Evolutionary conservation across 2,113 vertebrate species (phyloP).

Genomic region (Stomatorhinus ivindoensis): DNA sequence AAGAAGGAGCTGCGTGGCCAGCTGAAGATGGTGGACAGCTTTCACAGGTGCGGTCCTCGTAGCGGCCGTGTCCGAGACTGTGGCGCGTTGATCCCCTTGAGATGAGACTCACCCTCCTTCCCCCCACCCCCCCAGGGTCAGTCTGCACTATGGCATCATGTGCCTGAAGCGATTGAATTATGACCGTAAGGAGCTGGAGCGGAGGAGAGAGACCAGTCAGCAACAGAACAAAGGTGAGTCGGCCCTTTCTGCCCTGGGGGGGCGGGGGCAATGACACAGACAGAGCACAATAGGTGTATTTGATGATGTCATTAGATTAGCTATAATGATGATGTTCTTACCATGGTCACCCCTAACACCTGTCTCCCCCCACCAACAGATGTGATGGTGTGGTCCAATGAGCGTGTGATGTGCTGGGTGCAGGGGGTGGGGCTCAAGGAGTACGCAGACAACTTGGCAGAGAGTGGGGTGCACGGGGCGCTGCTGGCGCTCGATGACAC

Average conservation of each 20-base stretch:
- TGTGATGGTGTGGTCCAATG: slow-evolving; percentile 92
- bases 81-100: neutral
- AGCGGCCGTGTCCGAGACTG: neutral
- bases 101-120: neutral
- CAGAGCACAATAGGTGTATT: neutral
- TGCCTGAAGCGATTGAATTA: slow-evolving; percentile 89
- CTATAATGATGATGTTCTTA: neutral
- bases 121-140: slow-evolving; percentile 63
- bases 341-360: neutral
- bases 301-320: neutral
- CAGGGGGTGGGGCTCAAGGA: slow-evolving; percentile 83
- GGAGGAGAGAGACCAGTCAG: slow-evolving; percentile 76
- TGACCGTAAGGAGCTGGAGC: slow-evolving; percentile 84
- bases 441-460: slow-evolving; percentile 77
- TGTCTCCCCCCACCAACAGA: slow-evolving; percentile 49
- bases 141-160: slow-evolving; percentile 90
- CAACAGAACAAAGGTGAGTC: slow-evolving; percentile 75
- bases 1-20: slow-evolving; percentile 90
- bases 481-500: slow-evolving; percentile 84
- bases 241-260: neutral
- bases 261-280: neutral
- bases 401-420: slow-evolving; percentile 88
- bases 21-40: slow-evolving; percentile 93
- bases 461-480: slow-evolving; percentile 85
- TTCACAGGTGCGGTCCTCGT: slow-evolving; percentile 70